Percentiles rank a stretch among this genome's conserved stretches.
phyloP scores from a whole-genome alignment of 1,140 invertebrate species.

The Hetaerina americana region DNA sequence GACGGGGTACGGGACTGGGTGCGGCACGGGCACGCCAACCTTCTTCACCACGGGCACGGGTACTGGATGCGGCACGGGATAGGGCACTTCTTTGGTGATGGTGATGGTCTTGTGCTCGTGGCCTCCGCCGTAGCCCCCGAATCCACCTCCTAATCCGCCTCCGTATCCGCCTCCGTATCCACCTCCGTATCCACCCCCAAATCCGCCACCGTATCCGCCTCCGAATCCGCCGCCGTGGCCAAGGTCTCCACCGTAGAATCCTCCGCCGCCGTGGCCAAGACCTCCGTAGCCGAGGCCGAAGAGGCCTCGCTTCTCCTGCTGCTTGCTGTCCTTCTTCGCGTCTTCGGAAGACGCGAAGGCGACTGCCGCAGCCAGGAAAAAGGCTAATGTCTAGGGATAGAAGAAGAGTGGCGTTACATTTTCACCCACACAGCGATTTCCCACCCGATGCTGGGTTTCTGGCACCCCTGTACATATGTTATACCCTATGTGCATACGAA shows the following conservation, averaged over 20 bases:
- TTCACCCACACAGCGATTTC: too few relatives aligned
- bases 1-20: conserved; percentile 17
- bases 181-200: neutral
- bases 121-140: neutral
- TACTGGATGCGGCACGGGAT: conserved; percentile 30
- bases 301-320: conserved; percentile 4
- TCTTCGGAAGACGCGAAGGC: neutral
- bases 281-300: neutral
- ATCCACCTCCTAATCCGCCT: neutral
- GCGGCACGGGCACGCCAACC: conserved; percentile 20
- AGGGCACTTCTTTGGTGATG: conserved; percentile 32
- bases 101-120: conserved; percentile 26
- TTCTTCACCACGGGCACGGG: conserved; percentile 30
- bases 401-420: too few relatives aligned
- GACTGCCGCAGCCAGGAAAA: neutral
- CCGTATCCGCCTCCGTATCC: neutral
- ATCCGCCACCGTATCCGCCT: neutral
- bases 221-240: neutral
- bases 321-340: conserved; percentile 6
- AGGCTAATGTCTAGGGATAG: neutral
- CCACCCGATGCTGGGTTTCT: too few relatives aligned
- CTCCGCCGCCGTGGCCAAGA: neutral
- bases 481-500: too few relatives aligned
- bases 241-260: neutral
- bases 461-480: too few relatives aligned